Percentiles rank a stretch among this genome's conserved stretches.
These are phyloP conservation scores for Drosophila silvestris DNA, from an alignment of 2,888 invertebrate genomes.

Conservation along the genomic window DNA sequence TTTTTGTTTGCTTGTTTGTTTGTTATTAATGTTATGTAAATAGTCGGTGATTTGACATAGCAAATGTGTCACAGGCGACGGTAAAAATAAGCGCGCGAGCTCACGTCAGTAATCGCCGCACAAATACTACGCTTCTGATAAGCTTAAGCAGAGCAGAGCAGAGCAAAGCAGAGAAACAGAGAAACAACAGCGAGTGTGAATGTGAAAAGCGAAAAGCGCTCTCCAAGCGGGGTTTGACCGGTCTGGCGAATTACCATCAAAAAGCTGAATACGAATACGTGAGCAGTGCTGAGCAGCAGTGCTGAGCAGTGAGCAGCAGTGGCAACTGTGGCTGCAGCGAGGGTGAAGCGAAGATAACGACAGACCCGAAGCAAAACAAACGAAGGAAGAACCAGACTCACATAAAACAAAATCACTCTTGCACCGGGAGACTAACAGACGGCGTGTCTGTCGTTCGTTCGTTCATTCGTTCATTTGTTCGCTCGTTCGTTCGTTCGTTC, in stretches of 20 bases:
- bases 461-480: constrained; percentile 1
- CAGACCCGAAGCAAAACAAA: constrained; percentile 81
- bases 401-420: constrained; percentile 75
- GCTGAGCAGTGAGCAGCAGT: constrained; percentile 65
- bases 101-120: constrained; percentile 67
- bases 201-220: constrained; percentile 69
- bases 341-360: constrained; percentile 73
- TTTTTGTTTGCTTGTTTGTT: background rate
- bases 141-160: constrained; percentile 46
- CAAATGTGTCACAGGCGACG: constrained; percentile 54
- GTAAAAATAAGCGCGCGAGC: constrained; percentile 53
- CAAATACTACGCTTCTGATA: constrained; percentile 74
- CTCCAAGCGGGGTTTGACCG: constrained; percentile 72
- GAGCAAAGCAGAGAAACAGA: constrained; percentile 4
- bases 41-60: constrained; percentile 19
- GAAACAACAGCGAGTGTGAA: constrained; percentile 61
- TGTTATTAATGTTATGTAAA: constrained; percentile 8
- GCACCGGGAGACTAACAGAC: constrained; percentile 81
- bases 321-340: constrained; percentile 53
- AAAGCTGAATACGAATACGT: constrained; percentile 78
- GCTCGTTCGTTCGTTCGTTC: background rate
- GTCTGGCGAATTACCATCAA: constrained; percentile 78
- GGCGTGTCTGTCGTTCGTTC: constrained; percentile 51
- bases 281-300: constrained; percentile 65
- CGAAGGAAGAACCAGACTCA: constrained; percentile 67